Conservation (phyloP, 2,888 invertebrate genomes). For the Amorpha juglandis region DNA sequence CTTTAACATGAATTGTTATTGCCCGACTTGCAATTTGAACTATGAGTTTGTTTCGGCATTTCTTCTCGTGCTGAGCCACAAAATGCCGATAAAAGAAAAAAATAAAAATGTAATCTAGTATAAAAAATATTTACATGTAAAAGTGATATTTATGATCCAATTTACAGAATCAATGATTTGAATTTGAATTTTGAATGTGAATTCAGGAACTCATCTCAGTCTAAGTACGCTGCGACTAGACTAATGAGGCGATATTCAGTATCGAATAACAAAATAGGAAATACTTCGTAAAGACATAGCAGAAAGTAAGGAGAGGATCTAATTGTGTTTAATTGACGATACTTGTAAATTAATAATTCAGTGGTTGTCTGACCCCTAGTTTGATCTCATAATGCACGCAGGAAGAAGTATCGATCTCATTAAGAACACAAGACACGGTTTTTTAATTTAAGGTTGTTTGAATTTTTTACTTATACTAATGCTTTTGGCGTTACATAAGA, state of each 20-base stretch:
- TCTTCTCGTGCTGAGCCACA: too few relatives aligned
- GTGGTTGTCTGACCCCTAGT: conserved; percentile 68
- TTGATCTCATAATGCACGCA: conserved; percentile 75
- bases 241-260: background rate
- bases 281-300: conserved; percentile 40
- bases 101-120: too few relatives aligned
- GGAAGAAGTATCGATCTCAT: conserved; percentile 76
- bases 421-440: conserved; percentile 65
- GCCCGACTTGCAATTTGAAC: too few relatives aligned
- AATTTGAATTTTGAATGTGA: too few relatives aligned
- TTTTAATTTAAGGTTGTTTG: conserved; percentile 71
- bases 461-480: conserved; percentile 58
- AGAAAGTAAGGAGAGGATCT: conserved; percentile 50
- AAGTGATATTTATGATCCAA: too few relatives aligned
- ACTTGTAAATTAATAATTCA: conserved; percentile 78
- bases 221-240: too few relatives aligned
- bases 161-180: too few relatives aligned
- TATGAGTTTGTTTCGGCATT: too few relatives aligned
- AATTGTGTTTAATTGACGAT: conserved; percentile 75
- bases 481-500: conserved; percentile 44
- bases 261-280: conserved; percentile 31
- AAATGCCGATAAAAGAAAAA: too few relatives aligned
- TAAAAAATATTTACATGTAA: too few relatives aligned
- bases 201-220: too few relatives aligned
- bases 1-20: too few relatives aligned